Evolutionary conservation across 2,888 invertebrate species (phyloP), one percentile per base, ranked within the genome.

Genomic region (Ennomos fuscantarius): DNA sequence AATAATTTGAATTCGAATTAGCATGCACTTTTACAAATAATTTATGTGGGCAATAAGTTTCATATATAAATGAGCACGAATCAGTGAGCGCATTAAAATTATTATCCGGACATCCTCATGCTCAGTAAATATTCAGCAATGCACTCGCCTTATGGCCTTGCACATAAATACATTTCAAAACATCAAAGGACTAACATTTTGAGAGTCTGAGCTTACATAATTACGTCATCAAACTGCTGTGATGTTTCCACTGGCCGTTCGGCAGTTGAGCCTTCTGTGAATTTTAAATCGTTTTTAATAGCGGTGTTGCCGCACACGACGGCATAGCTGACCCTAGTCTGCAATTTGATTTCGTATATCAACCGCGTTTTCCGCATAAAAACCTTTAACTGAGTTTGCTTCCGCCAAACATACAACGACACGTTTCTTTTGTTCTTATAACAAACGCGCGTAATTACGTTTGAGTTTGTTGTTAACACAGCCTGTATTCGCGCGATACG

Each of bases 261-360:
- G 74, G 70, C 81, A 77, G 79, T 78, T 82, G 80, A 85, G 84
- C 86, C 81, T 83, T 88, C 87, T 87, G 89, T 91, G 90, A 89
- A 91, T 91, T 90, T 87, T 89, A 91, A 89, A 90, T 87, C 84
- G 80, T 86, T 89, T 91, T 89, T 89, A 90, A 89, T 89, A 84
- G 82, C 74, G n/a, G n/a, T 37, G 15, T 49, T 56, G 65, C 68
- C 65, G 70, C 73, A 73, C 66, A 71, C 77, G 72, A 72, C 71
- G 73, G 79, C 81, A 85, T 84, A 88, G 84, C 80, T 74, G 67
- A 74, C 77, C 79, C 66, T 72, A 66, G 68, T 68, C 74, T 76
- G 71, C 71, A 82, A 86, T 88, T 83, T 76, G 82, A 86, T 87
- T 84, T 69, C 64, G 69, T 65, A 65, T 70, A 56, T 36, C n/a